A percentile compares a stretch with the other conserved stretches of the same genome.
Conservation (phyloP, 2,113 vertebrate genomes). For the Neolamprologus falcicula region DNA sequence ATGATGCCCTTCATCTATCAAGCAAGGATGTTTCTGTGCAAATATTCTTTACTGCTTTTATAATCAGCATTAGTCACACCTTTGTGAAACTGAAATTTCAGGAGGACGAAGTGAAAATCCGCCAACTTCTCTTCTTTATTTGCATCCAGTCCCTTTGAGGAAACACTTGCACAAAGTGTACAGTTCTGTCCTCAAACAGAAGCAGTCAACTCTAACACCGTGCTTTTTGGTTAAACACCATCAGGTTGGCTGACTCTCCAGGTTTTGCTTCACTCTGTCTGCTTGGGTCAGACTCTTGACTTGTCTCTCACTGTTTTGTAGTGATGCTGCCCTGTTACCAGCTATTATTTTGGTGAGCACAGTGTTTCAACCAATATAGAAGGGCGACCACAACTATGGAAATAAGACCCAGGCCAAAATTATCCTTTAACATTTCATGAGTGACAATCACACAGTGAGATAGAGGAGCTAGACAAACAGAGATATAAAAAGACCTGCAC, state of each 20-base stretch:
- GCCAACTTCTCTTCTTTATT: not conserved
- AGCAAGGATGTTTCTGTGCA: not conserved
- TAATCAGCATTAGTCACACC: not conserved
- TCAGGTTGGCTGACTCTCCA: not conserved
- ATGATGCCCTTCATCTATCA: not conserved
- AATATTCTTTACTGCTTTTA: not conserved
- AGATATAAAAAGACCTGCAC: slow-evolving; percentile 15
- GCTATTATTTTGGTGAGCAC: not conserved
- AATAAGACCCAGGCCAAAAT: not conserved
- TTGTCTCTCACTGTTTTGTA: not conserved
- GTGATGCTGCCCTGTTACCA: not conserved
- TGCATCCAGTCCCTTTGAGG: not conserved
- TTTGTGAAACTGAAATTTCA: not conserved
- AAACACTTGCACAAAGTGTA: not conserved
- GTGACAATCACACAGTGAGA: not conserved
- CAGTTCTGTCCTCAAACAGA: not conserved
- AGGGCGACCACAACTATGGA: not conserved
- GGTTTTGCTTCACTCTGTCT: not conserved
- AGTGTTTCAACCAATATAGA: not conserved
- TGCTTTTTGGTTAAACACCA: not conserved
- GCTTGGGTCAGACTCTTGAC: not conserved
- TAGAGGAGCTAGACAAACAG: not conserved
- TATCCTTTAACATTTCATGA: not conserved
- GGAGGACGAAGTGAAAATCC: not conserved
- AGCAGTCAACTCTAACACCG: not conserved